Evolutionary conservation across 2,888 invertebrate species (phyloP).

Genomic region (Dicyrtoma fusca): DNA sequence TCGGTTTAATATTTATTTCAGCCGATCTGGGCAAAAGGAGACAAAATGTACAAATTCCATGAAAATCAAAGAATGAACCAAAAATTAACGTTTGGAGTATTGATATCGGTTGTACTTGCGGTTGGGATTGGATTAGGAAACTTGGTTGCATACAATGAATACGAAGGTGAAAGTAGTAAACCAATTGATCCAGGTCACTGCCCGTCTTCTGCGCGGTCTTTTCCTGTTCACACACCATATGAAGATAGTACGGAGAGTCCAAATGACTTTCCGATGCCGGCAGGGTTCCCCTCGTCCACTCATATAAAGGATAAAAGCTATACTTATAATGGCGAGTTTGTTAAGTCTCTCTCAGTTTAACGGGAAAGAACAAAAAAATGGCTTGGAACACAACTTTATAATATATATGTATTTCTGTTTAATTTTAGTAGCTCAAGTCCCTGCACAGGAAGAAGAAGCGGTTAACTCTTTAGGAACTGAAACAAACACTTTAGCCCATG

Average conservation of each 20-base stretch:
- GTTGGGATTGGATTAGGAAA: conserved; percentile 56
- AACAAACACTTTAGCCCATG: conserved; percentile 48
- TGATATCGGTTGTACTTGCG: conserved; percentile 53
- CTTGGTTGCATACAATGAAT: conserved; percentile 55
- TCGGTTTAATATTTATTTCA: conserved; percentile 31
- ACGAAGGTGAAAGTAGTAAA: conserved; percentile 43
- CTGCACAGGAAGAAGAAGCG: no score
- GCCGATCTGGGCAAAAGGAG: conserved; percentile 56
- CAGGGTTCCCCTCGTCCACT: no score
- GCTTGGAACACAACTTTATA: no score
- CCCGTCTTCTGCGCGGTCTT: conserved; percentile 2
- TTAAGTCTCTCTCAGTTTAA: no score
- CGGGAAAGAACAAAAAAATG: conserved; percentile 34
- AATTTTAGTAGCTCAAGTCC: no score
- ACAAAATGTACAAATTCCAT: conserved; percentile 53
- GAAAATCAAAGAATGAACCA: conserved; percentile 54
- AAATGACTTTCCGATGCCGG: no score
- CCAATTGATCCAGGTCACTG: conserved; percentile 26
- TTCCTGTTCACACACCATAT: background rate
- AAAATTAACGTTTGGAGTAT: conserved; percentile 54
- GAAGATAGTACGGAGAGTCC: no score
- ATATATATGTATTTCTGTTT: no score
- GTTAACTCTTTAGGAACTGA: conserved; percentile 16
- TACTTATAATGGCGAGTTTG: no score
- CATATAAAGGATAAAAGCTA: no score